phyloP scores from a whole-genome alignment of 2,888 invertebrate genomes.

The Pollenia amentaria region DNA sequence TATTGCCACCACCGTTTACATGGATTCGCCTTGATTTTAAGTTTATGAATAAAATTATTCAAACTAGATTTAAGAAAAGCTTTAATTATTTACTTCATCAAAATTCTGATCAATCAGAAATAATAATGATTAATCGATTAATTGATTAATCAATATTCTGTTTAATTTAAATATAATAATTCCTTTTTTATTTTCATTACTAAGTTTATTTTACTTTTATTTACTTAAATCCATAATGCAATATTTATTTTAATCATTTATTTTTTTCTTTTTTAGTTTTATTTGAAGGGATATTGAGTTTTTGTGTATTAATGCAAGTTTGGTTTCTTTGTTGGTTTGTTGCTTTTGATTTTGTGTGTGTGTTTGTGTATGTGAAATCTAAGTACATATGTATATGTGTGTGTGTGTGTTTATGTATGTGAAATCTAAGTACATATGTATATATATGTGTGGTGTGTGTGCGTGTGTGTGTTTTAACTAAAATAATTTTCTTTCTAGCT shows the following conservation, averaged over 20 bases:
- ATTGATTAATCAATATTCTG: no score
- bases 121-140: no score
- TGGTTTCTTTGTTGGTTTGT: constrained; percentile 13
- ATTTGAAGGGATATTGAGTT: constrained; percentile 67
- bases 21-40: no score
- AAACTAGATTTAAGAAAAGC: no score
- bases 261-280: constrained; percentile 37
- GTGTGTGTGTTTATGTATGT: constrained; percentile 10
- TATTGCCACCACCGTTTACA: no score
- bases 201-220: constrained; percentile 35
- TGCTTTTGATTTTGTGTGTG: constrained; percentile 34
- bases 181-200: not conserved
- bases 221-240: constrained; percentile 57
- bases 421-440: constrained; percentile 57
- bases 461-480: constrained; percentile 2
- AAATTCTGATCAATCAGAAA: no score
- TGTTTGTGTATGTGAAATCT: constrained; percentile 53
- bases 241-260: not conserved
- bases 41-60: no score
- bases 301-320: constrained; percentile 60
- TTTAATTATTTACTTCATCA: no score
- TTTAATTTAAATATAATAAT: not conserved
- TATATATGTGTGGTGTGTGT: no score
- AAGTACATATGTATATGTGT: constrained; percentile 62
- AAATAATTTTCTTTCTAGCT: constrained; percentile 27